Evolutionary conservation across 2,888 invertebrate species (phyloP).

Genomic region (Nomada lathburiana): DNA sequence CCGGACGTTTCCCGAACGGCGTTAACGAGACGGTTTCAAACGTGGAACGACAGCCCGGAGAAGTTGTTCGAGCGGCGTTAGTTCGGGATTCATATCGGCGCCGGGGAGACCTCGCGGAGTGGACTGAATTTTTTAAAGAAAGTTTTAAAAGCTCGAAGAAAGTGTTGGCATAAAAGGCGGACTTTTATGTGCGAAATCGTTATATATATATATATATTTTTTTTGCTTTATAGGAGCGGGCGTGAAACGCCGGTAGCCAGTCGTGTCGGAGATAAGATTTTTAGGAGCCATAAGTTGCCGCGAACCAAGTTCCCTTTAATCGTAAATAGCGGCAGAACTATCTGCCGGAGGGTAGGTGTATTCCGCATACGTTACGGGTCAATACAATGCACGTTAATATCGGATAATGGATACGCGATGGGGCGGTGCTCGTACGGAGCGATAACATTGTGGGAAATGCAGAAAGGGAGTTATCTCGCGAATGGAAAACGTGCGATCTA

Average conservation of each 20-base stretch:
- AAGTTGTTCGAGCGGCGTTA: not conserved
- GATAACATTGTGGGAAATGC: conserved; percentile 41
- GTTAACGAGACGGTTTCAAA: conserved; percentile 12
- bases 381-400: conserved; percentile 25
- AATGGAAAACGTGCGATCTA: conserved; percentile 19
- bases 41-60: not conserved
- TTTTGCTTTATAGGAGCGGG: not conserved
- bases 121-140: not conserved
- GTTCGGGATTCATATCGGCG: not conserved
- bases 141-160: not conserved
- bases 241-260: not conserved
- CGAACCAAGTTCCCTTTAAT: conserved; percentile 1
- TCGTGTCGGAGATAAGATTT: conserved; percentile 5
- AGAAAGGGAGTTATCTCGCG: conserved; percentile 29
- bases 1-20: not conserved
- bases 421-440: not conserved
- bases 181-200: not conserved
- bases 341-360: not conserved
- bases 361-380: not conserved
- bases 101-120: too few relatives aligned
- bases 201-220: not conserved
- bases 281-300: not conserved
- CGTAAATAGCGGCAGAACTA: conserved; percentile 6
- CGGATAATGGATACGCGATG: conserved; percentile 35
- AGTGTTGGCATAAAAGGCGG: not conserved